Percentiles rank a stretch among this genome's conserved stretches.
Conservation (phyloP, 2,113 vertebrate genomes). For the Tragelaphus imberbis region DNA sequence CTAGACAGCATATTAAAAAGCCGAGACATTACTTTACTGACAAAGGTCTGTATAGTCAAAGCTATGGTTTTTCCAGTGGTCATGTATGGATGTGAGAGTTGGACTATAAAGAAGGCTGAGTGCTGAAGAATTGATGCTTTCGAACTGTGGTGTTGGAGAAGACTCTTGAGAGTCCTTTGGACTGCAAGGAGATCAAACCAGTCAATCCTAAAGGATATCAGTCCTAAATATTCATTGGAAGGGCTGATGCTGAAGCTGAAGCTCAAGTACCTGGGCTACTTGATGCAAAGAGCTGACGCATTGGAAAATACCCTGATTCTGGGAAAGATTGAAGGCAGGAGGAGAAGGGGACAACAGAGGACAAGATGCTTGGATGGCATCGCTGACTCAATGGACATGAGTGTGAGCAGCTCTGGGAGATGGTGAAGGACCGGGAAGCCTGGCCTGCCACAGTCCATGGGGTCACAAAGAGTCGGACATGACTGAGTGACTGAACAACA, state of each 20-base stretch:
- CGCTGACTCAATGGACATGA: neutral
- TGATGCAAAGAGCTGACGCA: neutral
- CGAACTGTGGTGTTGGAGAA: neutral
- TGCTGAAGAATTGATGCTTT: neutral
- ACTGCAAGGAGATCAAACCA: neutral
- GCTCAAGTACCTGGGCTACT: neutral
- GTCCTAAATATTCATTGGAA: neutral
- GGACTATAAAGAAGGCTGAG: neutral
- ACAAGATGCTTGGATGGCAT: neutral
- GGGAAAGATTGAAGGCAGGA: neutral
- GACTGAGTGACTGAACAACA: neutral
- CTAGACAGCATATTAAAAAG: neutral
- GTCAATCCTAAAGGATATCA: neutral
- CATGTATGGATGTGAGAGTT: neutral
- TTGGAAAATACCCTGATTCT: neutral
- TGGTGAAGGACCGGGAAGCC: neutral
- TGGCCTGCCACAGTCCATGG: neutral
- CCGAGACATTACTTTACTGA: neutral
- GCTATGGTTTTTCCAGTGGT: neutral
- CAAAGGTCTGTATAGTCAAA: neutral
- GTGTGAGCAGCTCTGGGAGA: neutral
- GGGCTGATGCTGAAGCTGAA: neutral
- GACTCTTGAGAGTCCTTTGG: neutral
- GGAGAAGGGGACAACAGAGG: neutral
- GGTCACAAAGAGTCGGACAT: neutral